Percentiles rank a stretch among this genome's conserved stretches.
Evolutionary conservation across 2,797 vertebrate genomes (phyloP).

Genomic region (Manis pentadactyla): DNA sequence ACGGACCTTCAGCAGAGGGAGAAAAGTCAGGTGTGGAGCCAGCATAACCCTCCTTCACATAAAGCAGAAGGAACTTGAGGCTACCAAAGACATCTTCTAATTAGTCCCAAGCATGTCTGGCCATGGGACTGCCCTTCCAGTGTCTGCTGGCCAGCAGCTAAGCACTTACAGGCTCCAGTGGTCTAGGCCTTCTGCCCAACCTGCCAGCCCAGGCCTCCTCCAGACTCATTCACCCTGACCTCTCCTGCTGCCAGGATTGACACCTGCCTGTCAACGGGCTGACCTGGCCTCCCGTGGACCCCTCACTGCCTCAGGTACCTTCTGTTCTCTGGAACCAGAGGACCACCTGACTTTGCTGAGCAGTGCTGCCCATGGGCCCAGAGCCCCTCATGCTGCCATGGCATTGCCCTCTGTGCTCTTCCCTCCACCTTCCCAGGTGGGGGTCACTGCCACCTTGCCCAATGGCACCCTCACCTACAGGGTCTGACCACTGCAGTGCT

Average conservation of each 20-base stretch:
- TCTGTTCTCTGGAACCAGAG: conserved; percentile 79
- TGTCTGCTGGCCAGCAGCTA: not conserved
- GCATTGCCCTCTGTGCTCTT: not conserved
- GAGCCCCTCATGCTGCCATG: not conserved
- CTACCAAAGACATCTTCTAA: conserved; percentile 97
- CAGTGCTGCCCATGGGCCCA: not conserved
- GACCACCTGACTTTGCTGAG: conserved; percentile 68
- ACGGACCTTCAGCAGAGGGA: conserved; percentile 89
- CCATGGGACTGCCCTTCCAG: not conserved
- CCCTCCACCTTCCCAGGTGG: conserved; percentile 20
- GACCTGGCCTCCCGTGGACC: conserved; percentile 82
- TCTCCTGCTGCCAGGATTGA: conserved; percentile 75
- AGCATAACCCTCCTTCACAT: conserved; percentile 96
- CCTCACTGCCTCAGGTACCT: conserved; percentile 88
- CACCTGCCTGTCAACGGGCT: conserved; percentile 64
- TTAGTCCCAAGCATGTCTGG: conserved; percentile 61
- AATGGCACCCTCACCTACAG: not conserved
- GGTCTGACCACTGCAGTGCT: conserved; percentile 63
- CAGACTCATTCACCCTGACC: conserved; percentile 47
- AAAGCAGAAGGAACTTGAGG: conserved; percentile 97
- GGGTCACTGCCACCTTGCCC: conserved; percentile 69
- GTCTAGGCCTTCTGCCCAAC: not conserved
- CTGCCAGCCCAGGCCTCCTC: conserved; percentile 54
- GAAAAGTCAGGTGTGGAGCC: conserved; percentile 92
- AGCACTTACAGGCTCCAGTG: not conserved